Conservation (phyloP, 2,888 invertebrate species). For the Spisula subtruncata region DNA sequence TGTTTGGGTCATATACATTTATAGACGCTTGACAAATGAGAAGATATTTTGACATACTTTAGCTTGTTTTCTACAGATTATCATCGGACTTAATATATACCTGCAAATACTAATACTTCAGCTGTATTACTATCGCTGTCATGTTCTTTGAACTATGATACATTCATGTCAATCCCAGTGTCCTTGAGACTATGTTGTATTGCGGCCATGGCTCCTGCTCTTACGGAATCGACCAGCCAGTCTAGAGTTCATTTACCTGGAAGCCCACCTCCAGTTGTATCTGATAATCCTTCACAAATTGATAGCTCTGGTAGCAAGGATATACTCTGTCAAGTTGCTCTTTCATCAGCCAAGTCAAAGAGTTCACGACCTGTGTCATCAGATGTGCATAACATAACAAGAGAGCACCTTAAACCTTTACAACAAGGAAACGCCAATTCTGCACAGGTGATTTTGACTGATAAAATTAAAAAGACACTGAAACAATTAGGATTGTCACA, state of each 20-base stretch:
- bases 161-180: slow-evolving; percentile 82
- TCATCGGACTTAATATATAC: not conserved
- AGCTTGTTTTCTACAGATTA: not conserved
- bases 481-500: slow-evolving; percentile 53
- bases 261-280: slow-evolving; percentile 71
- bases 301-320: slow-evolving; percentile 4
- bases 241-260: slow-evolving; percentile 84
- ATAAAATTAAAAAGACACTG: slow-evolving; percentile 51
- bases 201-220: slow-evolving; percentile 95
- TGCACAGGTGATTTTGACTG: slow-evolving; percentile 26
- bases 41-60: not conserved
- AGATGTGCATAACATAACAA: slow-evolving; percentile 46
- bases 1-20: slow-evolving; percentile 67
- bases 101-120: not conserved
- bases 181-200: slow-evolving; percentile 86
- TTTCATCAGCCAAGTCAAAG: slow-evolving; percentile 61
- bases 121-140: slow-evolving; percentile 8
- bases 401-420: slow-evolving; percentile 65
- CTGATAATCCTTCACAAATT: slow-evolving; percentile 42
- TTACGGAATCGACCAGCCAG: slow-evolving; percentile 91
- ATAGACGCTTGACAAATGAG: slow-evolving; percentile 31
- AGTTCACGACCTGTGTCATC: slow-evolving; percentile 46
- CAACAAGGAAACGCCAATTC: slow-evolving; percentile 44
- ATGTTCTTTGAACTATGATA: slow-evolving; percentile 45
- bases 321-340: slow-evolving; percentile 37